Percentiles rank a stretch among this genome's conserved stretches.
Evolutionary conservation across 2,888 invertebrate genomes (phyloP).

Genomic region (Trichacis sp.): DNA sequence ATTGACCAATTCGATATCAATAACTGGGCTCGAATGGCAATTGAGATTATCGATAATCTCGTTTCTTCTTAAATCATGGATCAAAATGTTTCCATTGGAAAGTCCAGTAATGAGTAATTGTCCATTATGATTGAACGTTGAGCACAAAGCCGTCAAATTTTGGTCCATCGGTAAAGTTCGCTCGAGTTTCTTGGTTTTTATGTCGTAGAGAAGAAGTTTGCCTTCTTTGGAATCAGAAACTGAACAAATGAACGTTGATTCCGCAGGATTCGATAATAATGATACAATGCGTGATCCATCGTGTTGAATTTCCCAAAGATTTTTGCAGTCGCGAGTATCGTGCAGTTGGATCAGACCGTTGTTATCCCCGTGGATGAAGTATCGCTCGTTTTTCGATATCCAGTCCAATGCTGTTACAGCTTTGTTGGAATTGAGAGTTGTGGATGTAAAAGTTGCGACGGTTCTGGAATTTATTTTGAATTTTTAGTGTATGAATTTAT

Average conservation of each 20-base stretch:
- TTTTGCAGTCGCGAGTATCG: slow-evolving; percentile 73
- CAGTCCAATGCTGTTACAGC: slow-evolving; percentile 73
- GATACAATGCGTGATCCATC: slow-evolving; percentile 69
- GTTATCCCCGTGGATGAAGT: slow-evolving; percentile 72
- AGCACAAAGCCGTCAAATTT: slow-evolving; percentile 70
- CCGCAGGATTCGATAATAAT: slow-evolving; percentile 71
- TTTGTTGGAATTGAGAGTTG: slow-evolving; percentile 67
- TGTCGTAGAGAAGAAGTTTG: slow-evolving; percentile 72
- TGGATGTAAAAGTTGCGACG: slow-evolving; percentile 71
- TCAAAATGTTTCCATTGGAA: slow-evolving; percentile 72
- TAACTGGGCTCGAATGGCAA: slow-evolving; percentile 72
- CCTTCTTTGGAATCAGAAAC: slow-evolving; percentile 67
- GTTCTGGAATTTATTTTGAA: slow-evolving; percentile 62
- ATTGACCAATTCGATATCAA: slow-evolving; percentile 71
- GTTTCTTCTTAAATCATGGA: slow-evolving; percentile 72
- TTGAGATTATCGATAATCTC: slow-evolving; percentile 72
- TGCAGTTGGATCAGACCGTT: slow-evolving; percentile 72
- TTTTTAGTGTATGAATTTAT: not conserved
- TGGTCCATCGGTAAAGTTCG: slow-evolving; percentile 62
- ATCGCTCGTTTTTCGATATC: slow-evolving; percentile 73
- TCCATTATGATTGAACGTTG: slow-evolving; percentile 74
- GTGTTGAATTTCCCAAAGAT: slow-evolving; percentile 71
- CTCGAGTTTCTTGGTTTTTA: slow-evolving; percentile 72
- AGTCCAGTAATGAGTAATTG: slow-evolving; percentile 73
- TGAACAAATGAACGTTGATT: slow-evolving; percentile 69